These are phyloP conservation scores for Acrossocheilus fasciatus DNA, from an alignment of 2,797 vertebrate genomes.

Conservation along the genomic window DNA sequence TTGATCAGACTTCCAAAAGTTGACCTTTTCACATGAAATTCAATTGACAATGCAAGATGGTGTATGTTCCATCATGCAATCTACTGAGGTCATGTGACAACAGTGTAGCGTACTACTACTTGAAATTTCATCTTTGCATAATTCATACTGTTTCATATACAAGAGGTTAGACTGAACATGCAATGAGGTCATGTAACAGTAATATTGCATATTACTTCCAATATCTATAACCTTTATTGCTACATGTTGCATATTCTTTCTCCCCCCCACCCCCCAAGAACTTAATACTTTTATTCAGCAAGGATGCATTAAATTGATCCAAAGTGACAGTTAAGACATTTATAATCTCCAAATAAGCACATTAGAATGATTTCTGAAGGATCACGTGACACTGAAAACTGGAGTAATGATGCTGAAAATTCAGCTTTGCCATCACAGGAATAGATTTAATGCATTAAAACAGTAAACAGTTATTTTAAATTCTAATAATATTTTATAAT, in stretches of 20 bases:
- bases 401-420: not conserved
- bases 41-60: not conserved
- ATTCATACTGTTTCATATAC: not conserved
- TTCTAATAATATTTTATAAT: not conserved
- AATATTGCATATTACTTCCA: not conserved
- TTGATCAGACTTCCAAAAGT: not conserved
- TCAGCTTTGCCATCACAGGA: not conserved
- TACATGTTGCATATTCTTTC: not conserved
- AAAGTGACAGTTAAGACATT: not conserved
- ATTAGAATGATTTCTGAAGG: not conserved
- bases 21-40: not conserved
- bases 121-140: not conserved
- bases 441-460: not conserved
- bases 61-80: not conserved
- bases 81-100: not conserved
- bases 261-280: not conserved
- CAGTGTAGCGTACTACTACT: not conserved
- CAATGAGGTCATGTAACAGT: not conserved
- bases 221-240: not conserved
- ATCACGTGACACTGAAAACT: not conserved
- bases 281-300: not conserved
- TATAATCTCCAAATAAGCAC: not conserved
- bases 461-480: not conserved
- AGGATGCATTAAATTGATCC: not conserved
- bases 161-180: not conserved